Base-by-base conservation (phyloP, 2,113 vertebrate genomes). In the Sprattus sprattus region DNA sequence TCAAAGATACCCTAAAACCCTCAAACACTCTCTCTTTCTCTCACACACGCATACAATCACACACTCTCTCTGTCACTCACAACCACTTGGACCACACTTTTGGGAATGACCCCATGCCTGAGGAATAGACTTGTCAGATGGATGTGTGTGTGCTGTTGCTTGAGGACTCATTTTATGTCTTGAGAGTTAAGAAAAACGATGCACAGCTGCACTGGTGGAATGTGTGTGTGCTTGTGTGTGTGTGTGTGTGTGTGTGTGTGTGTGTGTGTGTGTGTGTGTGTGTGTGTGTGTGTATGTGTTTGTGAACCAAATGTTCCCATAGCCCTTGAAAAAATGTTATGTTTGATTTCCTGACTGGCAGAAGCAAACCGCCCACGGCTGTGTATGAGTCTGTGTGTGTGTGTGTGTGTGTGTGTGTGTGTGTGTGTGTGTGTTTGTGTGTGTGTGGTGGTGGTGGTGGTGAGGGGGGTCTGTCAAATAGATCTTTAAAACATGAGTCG, bases 231-330 rank as follows among this genome's bases (percentile, higher is more conserved):
- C 25, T 1, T n/a, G 20, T n/a, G 60, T 64, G 20, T 64, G 22
- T 3, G 22, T 15, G 54, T 57, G 15, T 57, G 54, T 57, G 54
- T 60, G 18, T 60, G 54, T 60, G 18, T 60, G 54, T 60, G 54
- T 60, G 54, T 60, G 54, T 57, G 54, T 57, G 54, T 57, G 54
- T 57, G 57, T 64, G 57, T 64, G 57, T n/a, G 57, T n/a, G 57
- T n/a, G 57, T n/a, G 57, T 64, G 57, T 64, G 57, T 25, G 22
- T 67, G 60, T 67, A 3, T 67, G 60, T 67, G 60, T 67, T n/a
- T 67, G 22, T 67, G n/a, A 25, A 25, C 25, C 60, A 25, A 67
- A 67, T 67, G 60, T 67, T 28, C 60, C 25, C 22, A n/a, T 6
- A 25, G 60, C 25, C 25, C 7, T n/a, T 67, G 57, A 25, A 25